Evolutionary conservation across 2,113 vertebrate genomes (phyloP).

Genomic region (Nothoprocta pentlandii): DNA sequence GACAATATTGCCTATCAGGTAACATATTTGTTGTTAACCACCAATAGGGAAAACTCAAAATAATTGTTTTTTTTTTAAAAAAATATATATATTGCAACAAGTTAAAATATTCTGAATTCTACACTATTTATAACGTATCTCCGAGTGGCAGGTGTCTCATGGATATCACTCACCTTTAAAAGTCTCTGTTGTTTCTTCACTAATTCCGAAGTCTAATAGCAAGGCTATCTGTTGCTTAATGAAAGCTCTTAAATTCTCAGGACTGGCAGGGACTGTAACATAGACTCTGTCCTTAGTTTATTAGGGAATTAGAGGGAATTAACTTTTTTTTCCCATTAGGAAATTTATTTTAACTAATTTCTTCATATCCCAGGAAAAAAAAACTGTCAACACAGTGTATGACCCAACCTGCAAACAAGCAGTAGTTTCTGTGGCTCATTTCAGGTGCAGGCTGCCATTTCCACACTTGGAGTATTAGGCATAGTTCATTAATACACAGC

Average conservation of each 20-base stretch:
- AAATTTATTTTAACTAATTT: background rate
- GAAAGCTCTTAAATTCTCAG: background rate
- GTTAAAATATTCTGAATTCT: background rate
- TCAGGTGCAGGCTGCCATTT: background rate
- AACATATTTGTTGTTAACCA: slow-evolving; percentile 35
- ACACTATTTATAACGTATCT: fast-evolving
- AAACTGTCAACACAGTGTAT: background rate
- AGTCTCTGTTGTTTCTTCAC: background rate
- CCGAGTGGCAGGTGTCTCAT: background rate
- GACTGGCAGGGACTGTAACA: background rate
- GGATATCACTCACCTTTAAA: background rate
- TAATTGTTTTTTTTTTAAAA: background rate
- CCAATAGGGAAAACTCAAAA: background rate
- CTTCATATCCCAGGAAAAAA: background rate
- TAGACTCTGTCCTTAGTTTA: background rate
- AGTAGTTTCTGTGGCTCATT: background rate
- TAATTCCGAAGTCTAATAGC: background rate
- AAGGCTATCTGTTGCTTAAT: background rate
- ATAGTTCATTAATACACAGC: background rate
- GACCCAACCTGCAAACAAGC: background rate
- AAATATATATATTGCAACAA: background rate
- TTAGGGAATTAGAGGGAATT: background rate
- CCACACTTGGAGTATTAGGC: background rate
- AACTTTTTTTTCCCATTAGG: background rate
- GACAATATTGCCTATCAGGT: slow-evolving; percentile 70